Conservation (phyloP, 2,797 vertebrate species). For the Myotis pilosus region DNA sequence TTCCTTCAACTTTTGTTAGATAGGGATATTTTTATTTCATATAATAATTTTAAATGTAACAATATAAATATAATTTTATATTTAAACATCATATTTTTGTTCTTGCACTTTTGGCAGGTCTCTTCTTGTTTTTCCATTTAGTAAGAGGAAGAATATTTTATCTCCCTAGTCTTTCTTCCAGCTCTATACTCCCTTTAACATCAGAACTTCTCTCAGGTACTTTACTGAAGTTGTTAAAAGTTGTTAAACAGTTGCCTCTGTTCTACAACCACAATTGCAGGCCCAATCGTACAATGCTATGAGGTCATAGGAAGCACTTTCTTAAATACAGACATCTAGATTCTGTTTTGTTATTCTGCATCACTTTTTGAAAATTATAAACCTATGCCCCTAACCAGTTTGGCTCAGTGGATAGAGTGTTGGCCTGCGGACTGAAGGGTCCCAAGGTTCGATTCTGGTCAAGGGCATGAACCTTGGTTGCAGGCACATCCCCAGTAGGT, state of each 20-base stretch:
- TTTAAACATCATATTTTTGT: not conserved
- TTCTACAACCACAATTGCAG: not conserved
- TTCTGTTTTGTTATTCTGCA: not conserved
- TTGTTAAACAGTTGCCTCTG: constrained; percentile 1
- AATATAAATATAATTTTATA: not conserved
- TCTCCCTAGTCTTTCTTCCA: not conserved
- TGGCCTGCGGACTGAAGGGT: too few relatives aligned
- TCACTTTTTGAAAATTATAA: not conserved
- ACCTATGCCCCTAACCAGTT: not conserved
- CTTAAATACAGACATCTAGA: not conserved
- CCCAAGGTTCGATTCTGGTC: too few relatives aligned
- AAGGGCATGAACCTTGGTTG: too few relatives aligned
- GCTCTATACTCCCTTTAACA: not conserved
- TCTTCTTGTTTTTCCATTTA: constrained; percentile 10
- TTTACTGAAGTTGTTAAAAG: not conserved
- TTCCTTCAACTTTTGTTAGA: constrained; percentile 15
- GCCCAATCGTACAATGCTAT: not conserved
- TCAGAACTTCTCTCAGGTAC: not conserved
- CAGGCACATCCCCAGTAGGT: too few relatives aligned
- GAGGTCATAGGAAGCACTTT: not conserved
- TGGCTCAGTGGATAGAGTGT: too few relatives aligned
- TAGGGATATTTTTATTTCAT: constrained; percentile 12
- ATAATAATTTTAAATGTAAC: not conserved
- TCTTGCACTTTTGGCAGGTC: not conserved
- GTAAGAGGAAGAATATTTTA: not conserved